Percentiles rank a stretch among this genome's conserved stretches.
Conservation (phyloP, 2,888 invertebrate species). For the Halictus ligatus region DNA sequence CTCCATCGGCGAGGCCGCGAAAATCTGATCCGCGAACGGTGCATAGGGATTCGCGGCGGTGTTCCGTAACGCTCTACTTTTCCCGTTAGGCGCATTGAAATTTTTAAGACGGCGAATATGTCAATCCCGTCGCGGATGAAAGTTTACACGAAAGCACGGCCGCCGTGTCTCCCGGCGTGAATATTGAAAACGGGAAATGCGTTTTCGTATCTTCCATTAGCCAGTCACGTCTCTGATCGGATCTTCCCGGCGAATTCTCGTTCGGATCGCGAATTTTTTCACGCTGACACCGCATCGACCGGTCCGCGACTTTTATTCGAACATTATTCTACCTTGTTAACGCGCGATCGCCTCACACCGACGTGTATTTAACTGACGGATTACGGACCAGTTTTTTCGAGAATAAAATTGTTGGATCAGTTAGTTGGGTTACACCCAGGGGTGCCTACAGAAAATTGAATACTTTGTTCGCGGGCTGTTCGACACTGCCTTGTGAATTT, state of each 20-base stretch:
- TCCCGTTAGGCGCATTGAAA: slow-evolving; percentile 45
- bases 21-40: slow-evolving; percentile 54
- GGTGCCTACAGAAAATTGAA: too few relatives aligned
- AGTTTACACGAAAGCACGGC: slow-evolving; percentile 13
- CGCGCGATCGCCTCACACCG: not conserved
- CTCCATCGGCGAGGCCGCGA: slow-evolving; percentile 6
- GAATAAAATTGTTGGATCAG: too few relatives aligned
- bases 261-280: not conserved
- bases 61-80: slow-evolving; percentile 25
- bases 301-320: not conserved
- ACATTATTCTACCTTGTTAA: not conserved
- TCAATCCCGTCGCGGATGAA: slow-evolving; percentile 48
- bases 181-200: slow-evolving; percentile 27
- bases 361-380: too few relatives aligned
- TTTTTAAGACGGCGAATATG: slow-evolving; percentile 57
- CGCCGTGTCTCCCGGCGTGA: not conserved
- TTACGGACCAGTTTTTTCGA: too few relatives aligned
- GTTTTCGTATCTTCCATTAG: slow-evolving; percentile 11
- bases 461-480: too few relatives aligned
- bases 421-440: too few relatives aligned
- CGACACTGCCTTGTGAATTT: too few relatives aligned
- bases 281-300: not conserved
- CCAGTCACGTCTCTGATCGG: not conserved
- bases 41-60: slow-evolving; percentile 40
- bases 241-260: not conserved